Percentiles rank a stretch among this genome's conserved stretches.
These are phyloP conservation scores for Calycopis cecrops DNA, from an alignment of 1,140 invertebrate species.

Conservation along the genomic window DNA sequence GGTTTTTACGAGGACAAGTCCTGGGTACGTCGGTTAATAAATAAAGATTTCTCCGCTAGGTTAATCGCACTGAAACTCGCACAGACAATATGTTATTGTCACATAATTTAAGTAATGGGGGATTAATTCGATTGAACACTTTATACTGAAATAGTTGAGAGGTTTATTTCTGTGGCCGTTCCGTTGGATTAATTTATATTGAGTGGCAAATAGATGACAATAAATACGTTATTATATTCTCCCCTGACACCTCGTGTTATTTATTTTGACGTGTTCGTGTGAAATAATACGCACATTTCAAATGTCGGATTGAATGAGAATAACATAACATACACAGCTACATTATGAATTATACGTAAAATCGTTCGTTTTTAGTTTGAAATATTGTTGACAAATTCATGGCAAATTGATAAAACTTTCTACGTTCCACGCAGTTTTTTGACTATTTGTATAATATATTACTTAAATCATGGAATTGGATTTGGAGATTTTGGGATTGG, in stretches of 20 bases:
- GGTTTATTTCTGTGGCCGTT: conserved; percentile 21
- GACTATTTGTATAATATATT: no score
- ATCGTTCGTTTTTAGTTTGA: no score
- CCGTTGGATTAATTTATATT: conserved; percentile 22
- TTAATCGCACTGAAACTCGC: conserved; percentile 38
- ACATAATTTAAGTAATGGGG: conserved; percentile 42
- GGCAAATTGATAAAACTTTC: no score
- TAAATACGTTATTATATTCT: conserved; percentile 8
- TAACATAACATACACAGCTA: no score
- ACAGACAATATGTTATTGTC: conserved; percentile 50
- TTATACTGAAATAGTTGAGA: conserved; percentile 35
- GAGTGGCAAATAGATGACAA: conserved; percentile 10
- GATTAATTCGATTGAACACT: conserved; percentile 49
- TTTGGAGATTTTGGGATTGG: no score
- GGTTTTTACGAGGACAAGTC: conserved; percentile 5
- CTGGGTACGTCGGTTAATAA: conserved; percentile 27
- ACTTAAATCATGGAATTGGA: no score
- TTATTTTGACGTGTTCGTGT: conserved; percentile 9
- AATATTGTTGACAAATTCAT: no score
- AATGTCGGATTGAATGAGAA: background rate
- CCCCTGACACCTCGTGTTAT: conserved; percentile 12
- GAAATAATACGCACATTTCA: background rate
- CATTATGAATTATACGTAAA: no score
- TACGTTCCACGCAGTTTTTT: no score
- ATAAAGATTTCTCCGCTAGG: conserved; percentile 42